phyloP scores from a whole-genome alignment of 2,113 vertebrate species.

The Lipotes vexillifer region DNA sequence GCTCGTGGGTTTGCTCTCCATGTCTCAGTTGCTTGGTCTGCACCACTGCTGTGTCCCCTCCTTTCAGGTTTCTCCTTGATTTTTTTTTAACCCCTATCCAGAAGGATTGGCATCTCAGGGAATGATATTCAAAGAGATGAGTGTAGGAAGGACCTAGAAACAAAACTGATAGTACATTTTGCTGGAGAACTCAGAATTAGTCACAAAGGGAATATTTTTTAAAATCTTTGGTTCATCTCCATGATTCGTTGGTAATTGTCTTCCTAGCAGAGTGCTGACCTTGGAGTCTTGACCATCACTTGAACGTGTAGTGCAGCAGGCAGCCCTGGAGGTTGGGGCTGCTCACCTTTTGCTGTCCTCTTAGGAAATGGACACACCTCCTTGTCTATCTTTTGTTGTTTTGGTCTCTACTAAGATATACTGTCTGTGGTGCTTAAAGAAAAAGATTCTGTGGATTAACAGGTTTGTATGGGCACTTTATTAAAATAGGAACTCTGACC shows the following conservation, averaged over 20 bases:
- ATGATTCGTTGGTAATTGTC: not conserved
- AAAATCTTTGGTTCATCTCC: not conserved
- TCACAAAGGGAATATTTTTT: not conserved
- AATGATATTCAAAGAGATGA: not conserved
- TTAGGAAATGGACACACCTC: not conserved
- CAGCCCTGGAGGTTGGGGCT: not conserved
- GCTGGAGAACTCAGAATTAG: not conserved
- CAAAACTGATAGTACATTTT: not conserved
- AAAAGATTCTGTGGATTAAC: not conserved
- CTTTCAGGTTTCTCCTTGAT: not conserved
- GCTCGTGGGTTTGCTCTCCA: not conserved
- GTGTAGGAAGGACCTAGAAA: not conserved
- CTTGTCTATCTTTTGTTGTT: not conserved
- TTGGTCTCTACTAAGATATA: not conserved
- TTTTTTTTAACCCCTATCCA: not conserved
- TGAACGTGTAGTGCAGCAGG: fast-evolving
- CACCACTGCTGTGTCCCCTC: not conserved
- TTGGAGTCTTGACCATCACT: not conserved
- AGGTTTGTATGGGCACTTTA: not conserved
- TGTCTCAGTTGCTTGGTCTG: not conserved
- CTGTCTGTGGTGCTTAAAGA: not conserved
- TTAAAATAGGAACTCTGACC: slow-evolving; percentile 8
- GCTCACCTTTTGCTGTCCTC: not conserved
- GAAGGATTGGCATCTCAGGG: not conserved
- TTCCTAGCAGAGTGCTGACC: not conserved